Evolutionary conservation across 2,888 invertebrate genomes (phyloP), one percentile per base, ranked within the genome.

Genomic region (Callinectes sapidus): DNA sequence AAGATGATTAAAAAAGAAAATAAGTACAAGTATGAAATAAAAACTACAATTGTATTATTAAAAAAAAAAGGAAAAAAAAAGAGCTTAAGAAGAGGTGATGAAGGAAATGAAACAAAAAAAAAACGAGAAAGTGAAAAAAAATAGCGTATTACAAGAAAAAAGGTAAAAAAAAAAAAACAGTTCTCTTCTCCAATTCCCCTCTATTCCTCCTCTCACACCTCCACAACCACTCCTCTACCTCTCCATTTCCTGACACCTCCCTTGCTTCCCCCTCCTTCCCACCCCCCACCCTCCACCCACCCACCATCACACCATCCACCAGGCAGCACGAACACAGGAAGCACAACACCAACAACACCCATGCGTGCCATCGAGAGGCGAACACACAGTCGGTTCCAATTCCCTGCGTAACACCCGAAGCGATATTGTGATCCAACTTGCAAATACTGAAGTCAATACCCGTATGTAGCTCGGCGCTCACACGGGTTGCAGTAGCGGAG

Each of bases 351-450:
- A 71, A 71, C 71, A 71, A 23, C 71, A 71, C 71, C 71, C 71
- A 23, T 8, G 28, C 71, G n/a, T 71, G 71, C 71, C 28, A 71
- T 71, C 71, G 71, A 71, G 71, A 71, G 71, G 71, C 71, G 71
- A 71, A 81, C 81, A 81, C 81, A 81, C 81, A 81, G 32, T 81
- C 81, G 32, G 81, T n/a, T 81, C 35, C 81, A 32, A 81, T 81
- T 81, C 81, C 81, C 81, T 1, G 14, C 81, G 81, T 81, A 81
- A 81, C 81, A 81, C 81, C 81, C 81, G 81, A n/a, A 81, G 81
- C 81, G 81, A 81, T 81, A 81, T 81, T 81, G 81, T 81, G 81
- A 81, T 81, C 81, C 81, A 81, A 35, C 35, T 81, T 81, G 81
- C 81, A 81, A 81, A 81, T 81, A 81, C 81, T 13, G 35, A 81